Base-by-base conservation (phyloP, 2,113 vertebrate species). In the Phasianus colchicus region DNA sequence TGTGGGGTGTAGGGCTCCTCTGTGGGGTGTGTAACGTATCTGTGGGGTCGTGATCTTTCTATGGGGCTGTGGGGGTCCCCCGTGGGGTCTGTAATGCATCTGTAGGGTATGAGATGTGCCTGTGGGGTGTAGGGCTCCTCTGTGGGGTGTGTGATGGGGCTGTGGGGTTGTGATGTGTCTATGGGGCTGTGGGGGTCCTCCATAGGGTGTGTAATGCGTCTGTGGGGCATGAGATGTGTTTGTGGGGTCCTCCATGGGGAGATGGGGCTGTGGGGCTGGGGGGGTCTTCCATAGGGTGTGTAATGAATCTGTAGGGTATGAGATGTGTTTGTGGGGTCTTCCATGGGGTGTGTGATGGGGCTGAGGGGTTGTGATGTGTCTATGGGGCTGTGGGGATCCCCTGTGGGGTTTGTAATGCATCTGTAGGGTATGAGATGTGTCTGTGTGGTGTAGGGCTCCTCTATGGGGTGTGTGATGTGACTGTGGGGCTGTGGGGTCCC, bases 371-470 rank as follows among this genome's bases (percentile, higher is more conserved):
- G 40, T 40, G 40, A 40, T 40, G 40, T 40, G 40, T 42, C 60
- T 8, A 34, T 50, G 74, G 58, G 29, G 45, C 42, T 1, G 2
- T 4, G 7, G 6, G 3, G 3, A 5, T 27, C 47, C 3, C 6
- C 48, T 6, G 7, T 29, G 38, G 48, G 30, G 17, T 7, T 9
- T 20, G 2, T 4, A 25, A 5, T 18, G 50, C 5, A 20, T 27
- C 47, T 15, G 36, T 72, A 42, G 42, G 42, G 43, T 13, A 13
- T 10, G 5, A 24, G 38, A 38, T 52, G 38, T 24, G 61, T 5
- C 10, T 8, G 32, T 45, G 55, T 29, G 34, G 47, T 48, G 11
- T 48, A 11, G 47, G 21, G 47, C 4, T 48, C 47, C 47, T 10
- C 47, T 47, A 7, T 38, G 67, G 67, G 45, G 25, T 38, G 25